Base-by-base conservation (phyloP, 92 coral and sea anemone species). In the Epizoanthus stellaris region DNA sequence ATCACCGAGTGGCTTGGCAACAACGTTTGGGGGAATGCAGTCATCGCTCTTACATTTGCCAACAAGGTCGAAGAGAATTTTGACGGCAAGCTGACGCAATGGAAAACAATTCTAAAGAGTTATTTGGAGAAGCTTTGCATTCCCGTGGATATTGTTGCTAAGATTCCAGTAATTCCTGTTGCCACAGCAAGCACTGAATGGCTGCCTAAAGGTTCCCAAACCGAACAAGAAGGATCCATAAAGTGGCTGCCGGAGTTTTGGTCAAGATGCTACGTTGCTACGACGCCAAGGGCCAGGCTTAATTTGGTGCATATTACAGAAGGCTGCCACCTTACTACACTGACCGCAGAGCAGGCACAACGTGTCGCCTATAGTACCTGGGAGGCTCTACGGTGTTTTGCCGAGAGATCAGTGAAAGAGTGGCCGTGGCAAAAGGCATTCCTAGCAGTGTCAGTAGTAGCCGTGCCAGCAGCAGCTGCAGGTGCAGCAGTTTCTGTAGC, bases 1-100 rank as follows among this genome's bases (percentile, higher is more conserved):
- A 17, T 69, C 19, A 69, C 74, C 53, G 16, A 19, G 3, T 39
- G 15, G 10, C 74, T 69, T 38, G 74, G 74, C 21, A 39, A 38
- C 6, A 39, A 36, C 74, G 42, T 69, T 2, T 69, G 74, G 74
- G 8, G 6, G 9, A 69, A 69, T 6, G 16, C 74, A 69, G 52
- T 69, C 8, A 13, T 69, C 21, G 74, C 74, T 34, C 74, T 69
- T 34, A 69, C 74, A 14, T 36, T 36, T 69, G 74, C 74, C 54
- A 20, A 69, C 74, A 69, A 69, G 74, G 53, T 69, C n/a, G 74
- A 36, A 6, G 74, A 39, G n/a, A 0, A 39, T 8, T 69, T 69
- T 69, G 6, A 69, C 49, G 1, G 30, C 45, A 17, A 69, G 4
- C 53, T 69, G 8, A 19, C 0, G 17, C 17, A 1, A 15, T 69